These are phyloP conservation scores for Lophius americanus DNA, from an alignment of 2,797 vertebrate species.

Conservation along the genomic window DNA sequence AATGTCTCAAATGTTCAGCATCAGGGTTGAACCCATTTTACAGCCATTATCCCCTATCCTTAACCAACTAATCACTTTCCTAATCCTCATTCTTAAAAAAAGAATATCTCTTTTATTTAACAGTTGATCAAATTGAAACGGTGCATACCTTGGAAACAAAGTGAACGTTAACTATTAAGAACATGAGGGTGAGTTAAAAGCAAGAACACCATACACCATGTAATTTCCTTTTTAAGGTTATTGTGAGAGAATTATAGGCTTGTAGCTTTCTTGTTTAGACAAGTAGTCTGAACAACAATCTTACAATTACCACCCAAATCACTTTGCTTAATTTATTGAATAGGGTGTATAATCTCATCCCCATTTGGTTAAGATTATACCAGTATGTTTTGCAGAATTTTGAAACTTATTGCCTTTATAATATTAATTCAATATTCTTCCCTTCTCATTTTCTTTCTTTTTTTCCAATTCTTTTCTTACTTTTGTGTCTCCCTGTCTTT, in stretches of 20 bases:
- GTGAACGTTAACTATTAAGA: conserved; percentile 13
- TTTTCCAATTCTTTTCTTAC: conserved; percentile 7
- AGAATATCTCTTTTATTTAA: not conserved
- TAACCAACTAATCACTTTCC: not conserved
- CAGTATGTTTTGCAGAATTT: conserved; percentile 12
- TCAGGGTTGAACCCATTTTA: too few relatives aligned
- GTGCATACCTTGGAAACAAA: not conserved
- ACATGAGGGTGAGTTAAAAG: conserved; percentile 17
- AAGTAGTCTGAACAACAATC: conserved; percentile 31
- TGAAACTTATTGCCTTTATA: conserved; percentile 1
- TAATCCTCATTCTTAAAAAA: not conserved
- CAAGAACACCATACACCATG: conserved; percentile 16
- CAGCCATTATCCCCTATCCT: too few relatives aligned
- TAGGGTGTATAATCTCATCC: conserved; percentile 11
- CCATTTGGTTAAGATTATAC: conserved; percentile 13
- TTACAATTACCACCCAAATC: conserved; percentile 32
- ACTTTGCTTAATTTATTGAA: conserved; percentile 30
- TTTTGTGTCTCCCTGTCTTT: not conserved
- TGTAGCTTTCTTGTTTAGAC: conserved; percentile 32
- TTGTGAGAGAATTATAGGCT: conserved; percentile 43
- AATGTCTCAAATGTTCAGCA: too few relatives aligned
- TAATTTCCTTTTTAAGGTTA: conserved; percentile 45
- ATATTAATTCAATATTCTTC: not conserved
- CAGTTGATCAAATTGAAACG: not conserved
- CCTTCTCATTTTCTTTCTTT: conserved; percentile 4